Conservation (phyloP, 2,113 vertebrate species). For the Colistium nudipinnis region DNA sequence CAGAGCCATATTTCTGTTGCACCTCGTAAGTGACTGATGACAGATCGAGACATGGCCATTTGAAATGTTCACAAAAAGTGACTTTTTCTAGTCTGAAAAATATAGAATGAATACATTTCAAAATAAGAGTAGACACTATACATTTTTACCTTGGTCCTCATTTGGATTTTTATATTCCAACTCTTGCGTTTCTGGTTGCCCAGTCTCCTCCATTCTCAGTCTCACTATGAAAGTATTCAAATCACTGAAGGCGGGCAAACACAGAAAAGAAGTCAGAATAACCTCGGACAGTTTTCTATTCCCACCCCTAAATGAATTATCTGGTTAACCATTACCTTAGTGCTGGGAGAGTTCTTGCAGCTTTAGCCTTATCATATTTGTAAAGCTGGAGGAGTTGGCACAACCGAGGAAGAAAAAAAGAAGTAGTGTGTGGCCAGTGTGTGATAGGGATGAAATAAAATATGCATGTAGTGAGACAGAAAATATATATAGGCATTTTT, state of each 20-base stretch:
- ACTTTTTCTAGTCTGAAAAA: neutral
- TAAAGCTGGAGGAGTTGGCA: conserved; percentile 84
- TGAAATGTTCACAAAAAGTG: neutral
- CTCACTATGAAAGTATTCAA: conserved; percentile 69
- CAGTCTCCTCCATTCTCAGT: conserved; percentile 77
- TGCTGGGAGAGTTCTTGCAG: conserved; percentile 73
- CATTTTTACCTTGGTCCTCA: conserved; percentile 75
- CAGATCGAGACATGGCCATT: neutral
- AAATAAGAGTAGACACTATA: neutral
- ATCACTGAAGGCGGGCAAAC: conserved; percentile 48
- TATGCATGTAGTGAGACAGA: conserved; percentile 2
- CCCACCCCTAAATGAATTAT: conserved; percentile 80
- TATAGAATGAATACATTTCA: neutral
- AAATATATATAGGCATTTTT: neutral
- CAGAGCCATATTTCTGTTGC: neutral
- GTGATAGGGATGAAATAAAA: neutral
- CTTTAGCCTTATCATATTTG: conserved; percentile 83
- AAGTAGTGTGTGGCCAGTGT: conserved; percentile 27
- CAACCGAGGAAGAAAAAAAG: conserved; percentile 25
- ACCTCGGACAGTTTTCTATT: conserved; percentile 73
- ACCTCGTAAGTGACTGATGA: neutral
- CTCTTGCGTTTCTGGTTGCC: conserved; percentile 59
- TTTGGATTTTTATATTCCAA: conserved; percentile 60
- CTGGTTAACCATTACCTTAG: conserved; percentile 83
- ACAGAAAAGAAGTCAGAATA: conserved; percentile 40